Evolutionary conservation across 2,113 vertebrate species (phyloP), one percentile per base, ranked within the genome.

Genomic region (Chloroceryle aenea): DNA sequence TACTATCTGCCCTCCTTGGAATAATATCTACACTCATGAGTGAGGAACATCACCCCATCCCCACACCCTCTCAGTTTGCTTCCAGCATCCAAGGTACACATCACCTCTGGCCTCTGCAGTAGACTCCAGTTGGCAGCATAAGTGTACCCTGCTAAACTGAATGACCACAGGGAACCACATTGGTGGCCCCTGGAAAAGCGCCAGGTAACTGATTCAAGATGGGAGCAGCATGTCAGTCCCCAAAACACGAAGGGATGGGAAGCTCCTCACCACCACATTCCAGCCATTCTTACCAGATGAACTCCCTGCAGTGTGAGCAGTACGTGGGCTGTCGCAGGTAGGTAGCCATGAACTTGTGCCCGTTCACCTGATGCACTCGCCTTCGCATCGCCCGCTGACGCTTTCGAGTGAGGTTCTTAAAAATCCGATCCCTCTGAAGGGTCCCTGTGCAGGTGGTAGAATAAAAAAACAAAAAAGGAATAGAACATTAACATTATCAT

Each of bases 311-410:
- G 98, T 99, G 99, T 1, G 99, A 99, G 95, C 99, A 99, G 98
- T 99, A 99, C 2, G 99, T 99, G 27, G 99, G 99, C 97, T 99
- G 99, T 20, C 99, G 97, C 84, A 99, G 98, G 95, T 98, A 99
- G 0, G 99, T 99, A 43, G 99, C 99, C 99, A 99, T 99, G 92
- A 99, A 99, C 96, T 99, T 99, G 98, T 99, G 99, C 21, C 99
- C 99, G 0, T 99, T 99, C 95, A 99, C 98, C 97, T 99, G 99
- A 94, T 99, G 99, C 91, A 99, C 98, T 58, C 98, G 96, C 82
- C 99, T 98, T 10, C 98, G 97, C 98, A 99, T 99, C 0, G 99
- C 99, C 30, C 99, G 98, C 52, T 99, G 99, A 10, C 99, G 99
- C 85, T 99, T 99, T 89, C 99, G 98, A 16, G 98, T 99, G 43